Evolutionary conservation across 1,140 invertebrate species (phyloP).

Genomic region (Drosophila ogumai): DNA sequence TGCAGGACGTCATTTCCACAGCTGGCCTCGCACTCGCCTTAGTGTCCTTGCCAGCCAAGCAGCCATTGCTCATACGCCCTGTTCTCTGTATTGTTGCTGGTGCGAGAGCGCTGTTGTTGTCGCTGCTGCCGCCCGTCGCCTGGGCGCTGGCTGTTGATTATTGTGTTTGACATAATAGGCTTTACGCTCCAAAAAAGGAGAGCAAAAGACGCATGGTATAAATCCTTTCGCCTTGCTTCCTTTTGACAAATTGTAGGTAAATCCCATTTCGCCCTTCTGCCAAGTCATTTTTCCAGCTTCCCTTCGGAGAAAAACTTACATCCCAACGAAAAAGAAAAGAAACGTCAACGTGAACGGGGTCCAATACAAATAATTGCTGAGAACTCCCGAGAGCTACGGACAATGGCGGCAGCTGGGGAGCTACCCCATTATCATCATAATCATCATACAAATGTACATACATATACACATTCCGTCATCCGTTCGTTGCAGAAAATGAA

Average conservation of each 20-base stretch:
- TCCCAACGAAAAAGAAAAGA: not conserved
- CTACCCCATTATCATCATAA: constrained; percentile 21
- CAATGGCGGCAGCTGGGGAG: constrained; percentile 31
- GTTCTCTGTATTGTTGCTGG: constrained; percentile 61
- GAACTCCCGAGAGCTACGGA: constrained; percentile 41
- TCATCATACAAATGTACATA: constrained; percentile 24
- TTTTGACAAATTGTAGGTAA: constrained; percentile 81
- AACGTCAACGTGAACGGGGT: constrained; percentile 8
- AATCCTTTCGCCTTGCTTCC: constrained; percentile 73
- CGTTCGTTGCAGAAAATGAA: constrained; percentile 24
- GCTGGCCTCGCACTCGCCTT: constrained; percentile 20
- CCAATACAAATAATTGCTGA: constrained; percentile 79
- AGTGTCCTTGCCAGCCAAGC: constrained; percentile 21
- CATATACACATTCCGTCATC: constrained; percentile 24
- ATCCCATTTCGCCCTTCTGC: constrained; percentile 63
- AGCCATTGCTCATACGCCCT: constrained; percentile 67
- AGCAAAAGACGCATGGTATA: constrained; percentile 42
- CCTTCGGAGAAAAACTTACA: constrained; percentile 3
- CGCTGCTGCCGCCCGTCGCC: constrained; percentile 40
- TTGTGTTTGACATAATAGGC: constrained; percentile 84
- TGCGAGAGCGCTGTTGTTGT: constrained; percentile 1
- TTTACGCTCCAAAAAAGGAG: constrained; percentile 79
- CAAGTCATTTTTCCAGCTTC: constrained; percentile 53
- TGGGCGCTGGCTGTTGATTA: constrained; percentile 74
- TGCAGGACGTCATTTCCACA: constrained; percentile 70